Evolutionary conservation across 1,140 invertebrate species (phyloP).

Genomic region (Brachionus paranguensis): DNA sequence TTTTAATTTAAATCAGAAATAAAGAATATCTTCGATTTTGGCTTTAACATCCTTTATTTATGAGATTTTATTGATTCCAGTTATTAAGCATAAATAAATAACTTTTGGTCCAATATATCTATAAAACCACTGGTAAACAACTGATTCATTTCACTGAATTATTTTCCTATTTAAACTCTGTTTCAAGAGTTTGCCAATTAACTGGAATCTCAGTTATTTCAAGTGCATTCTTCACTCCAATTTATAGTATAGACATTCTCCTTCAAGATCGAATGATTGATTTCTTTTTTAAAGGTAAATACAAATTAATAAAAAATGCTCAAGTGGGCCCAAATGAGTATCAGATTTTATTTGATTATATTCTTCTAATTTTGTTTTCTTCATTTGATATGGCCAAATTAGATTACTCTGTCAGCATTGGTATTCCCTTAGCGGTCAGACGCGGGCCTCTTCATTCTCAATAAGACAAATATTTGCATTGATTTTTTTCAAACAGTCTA

Average conservation of each 20-base stretch:
- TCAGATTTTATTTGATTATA: conserved; percentile 21
- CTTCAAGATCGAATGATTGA: conserved; percentile 10
- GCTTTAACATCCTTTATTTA: not conserved
- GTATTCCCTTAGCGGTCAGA: conserved; percentile 28
- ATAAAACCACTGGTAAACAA: conserved; percentile 10
- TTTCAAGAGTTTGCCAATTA: conserved; percentile 23
- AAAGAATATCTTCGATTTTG: not conserved
- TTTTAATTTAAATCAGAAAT: conserved; percentile 29
- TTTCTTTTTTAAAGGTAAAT: conserved; percentile 13
- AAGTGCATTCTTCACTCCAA: conserved; percentile 14
- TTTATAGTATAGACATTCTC: not conserved
- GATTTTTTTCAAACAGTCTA: not conserved
- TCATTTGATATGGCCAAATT: conserved; percentile 23
- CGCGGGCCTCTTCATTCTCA: not conserved
- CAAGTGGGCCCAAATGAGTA: conserved; percentile 18
- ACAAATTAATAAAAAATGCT: conserved; percentile 4
- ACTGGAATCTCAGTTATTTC: conserved; percentile 5
- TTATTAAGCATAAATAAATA: not conserved
- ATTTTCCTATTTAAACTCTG: not conserved
- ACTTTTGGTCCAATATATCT: not conserved
- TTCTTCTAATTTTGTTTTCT: not conserved
- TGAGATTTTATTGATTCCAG: conserved; percentile 26
- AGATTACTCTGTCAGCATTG: not conserved
- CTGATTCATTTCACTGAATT: not conserved
- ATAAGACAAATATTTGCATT: conserved; percentile 17